Percentiles rank a stretch among this genome's conserved stretches.
Evolutionary conservation across 2,113 vertebrate species (phyloP).

Genomic region (Planiliza haematocheilus): DNA sequence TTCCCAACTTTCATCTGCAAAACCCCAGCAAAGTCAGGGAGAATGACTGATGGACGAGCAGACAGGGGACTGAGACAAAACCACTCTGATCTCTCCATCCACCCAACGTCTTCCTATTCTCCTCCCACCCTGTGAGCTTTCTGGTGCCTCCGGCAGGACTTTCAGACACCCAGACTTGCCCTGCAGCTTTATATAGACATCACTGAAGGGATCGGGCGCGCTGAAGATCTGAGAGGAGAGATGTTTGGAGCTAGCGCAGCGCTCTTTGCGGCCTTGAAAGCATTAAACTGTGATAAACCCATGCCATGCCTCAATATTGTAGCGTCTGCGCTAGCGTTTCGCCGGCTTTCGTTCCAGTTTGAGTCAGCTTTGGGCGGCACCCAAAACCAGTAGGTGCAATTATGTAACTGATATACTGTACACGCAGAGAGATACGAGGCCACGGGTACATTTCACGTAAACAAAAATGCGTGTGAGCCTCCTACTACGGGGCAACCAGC

Average conservation of each 20-base stretch:
- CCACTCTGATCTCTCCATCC: slow-evolving; percentile 58
- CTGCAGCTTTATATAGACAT: slow-evolving; percentile 44
- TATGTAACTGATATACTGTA: slow-evolving; percentile 25
- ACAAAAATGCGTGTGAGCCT: slow-evolving; percentile 44
- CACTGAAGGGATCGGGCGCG: slow-evolving; percentile 27
- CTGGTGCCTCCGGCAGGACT: slow-evolving; percentile 25
- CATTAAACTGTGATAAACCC: slow-evolving; percentile 26
- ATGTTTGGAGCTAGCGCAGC: slow-evolving; percentile 38
- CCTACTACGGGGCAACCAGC: slow-evolving; percentile 41
- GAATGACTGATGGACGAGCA: slow-evolving; percentile 54
- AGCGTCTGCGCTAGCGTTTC: slow-evolving; percentile 26
- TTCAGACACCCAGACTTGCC: slow-evolving; percentile 16
- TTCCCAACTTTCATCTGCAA: slow-evolving; percentile 64
- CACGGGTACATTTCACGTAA: slow-evolving; percentile 45
- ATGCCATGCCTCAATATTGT: slow-evolving; percentile 41
- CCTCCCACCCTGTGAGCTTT: slow-evolving; percentile 21
- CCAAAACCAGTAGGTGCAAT: slow-evolving; percentile 42
- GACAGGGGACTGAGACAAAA: slow-evolving; percentile 37
- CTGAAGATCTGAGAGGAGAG: slow-evolving; percentile 43
- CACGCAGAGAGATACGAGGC: slow-evolving; percentile 29
- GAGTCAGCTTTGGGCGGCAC: slow-evolving; percentile 39
- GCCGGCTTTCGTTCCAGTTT: slow-evolving; percentile 29
- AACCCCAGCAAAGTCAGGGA: slow-evolving; percentile 30
- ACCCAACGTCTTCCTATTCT: slow-evolving; percentile 37
- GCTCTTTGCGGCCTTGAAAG: slow-evolving; percentile 42